Evolutionary conservation across 2,113 vertebrate genomes (phyloP), one percentile per base, ranked within the genome.

Genomic region (Strigops habroptila): DNA sequence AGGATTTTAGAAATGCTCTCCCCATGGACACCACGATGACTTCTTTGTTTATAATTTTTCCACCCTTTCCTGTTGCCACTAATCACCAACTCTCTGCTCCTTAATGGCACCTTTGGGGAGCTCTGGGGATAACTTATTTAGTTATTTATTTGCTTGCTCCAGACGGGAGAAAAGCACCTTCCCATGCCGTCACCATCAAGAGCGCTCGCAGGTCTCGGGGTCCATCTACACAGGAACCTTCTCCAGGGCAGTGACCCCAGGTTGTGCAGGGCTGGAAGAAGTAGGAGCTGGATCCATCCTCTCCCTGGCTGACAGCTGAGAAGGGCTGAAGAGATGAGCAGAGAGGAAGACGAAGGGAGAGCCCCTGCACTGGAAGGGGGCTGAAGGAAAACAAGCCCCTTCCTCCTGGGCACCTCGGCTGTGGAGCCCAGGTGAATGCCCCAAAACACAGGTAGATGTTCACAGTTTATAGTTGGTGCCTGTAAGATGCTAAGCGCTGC

Each of bases 1-100:
- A 97, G 96, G 97, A 96, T 95, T 96, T 97, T 89, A 95, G 96
- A 96, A 95, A 90, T 60, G 91, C 57, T 90, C 43, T 97, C 97
- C 96, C 96, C 69, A 73, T 1, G 94, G 96, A 83, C 89, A n/a
- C 5, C 22, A 16, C 46, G 1, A 95, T 95, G 92, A 95, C 95
- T 96, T 95, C 96, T 97, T 95, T 96, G 95, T 97, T 97, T 95
- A 86, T 95, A 7, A 53, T 82, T 95, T 92, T 95, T 69, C 14
- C 78, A 79, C 81, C 78, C 81, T 93, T 97, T 96, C 94, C 96
- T 97, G 96, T 94, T 96, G 96, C 71, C 91, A 37, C 96, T 96
- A 91, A 96, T 96, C 96, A 86, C 94, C 35, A 41, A 86, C 85
- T 96, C 94, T 82, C 77, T 43, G 82, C 92, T 93, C 53, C 46